Evolutionary conservation across 2,113 vertebrate species (phyloP).

Genomic region (Halichoeres trimaculatus): DNA sequence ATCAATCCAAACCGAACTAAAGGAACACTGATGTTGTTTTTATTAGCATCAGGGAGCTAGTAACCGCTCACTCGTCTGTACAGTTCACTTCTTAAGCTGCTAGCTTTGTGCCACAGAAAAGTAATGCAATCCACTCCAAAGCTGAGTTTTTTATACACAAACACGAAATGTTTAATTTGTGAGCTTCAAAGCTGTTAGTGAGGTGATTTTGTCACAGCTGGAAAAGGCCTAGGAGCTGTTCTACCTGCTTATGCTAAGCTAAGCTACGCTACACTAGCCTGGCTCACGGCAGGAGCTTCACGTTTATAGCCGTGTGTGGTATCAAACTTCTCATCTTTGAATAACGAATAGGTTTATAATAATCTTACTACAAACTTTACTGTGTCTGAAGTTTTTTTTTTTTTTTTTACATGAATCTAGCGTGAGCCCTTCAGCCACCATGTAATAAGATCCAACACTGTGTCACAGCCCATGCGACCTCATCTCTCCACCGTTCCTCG

Average conservation of each 20-base stretch:
- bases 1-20: neutral
- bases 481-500: constrained; percentile 2
- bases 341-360: neutral
- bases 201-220: neutral
- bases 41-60: neutral
- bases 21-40: neutral
- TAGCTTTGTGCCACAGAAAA: neutral
- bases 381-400: constrained; percentile 1
- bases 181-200: neutral
- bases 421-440: neutral
- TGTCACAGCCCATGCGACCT: constrained; percentile 28
- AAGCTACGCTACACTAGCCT: neutral
- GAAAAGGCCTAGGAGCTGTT: neutral
- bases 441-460: constrained; percentile 19
- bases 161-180: neutral
- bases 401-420: neutral
- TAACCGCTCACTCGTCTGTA: neutral
- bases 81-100: too few relatives aligned
- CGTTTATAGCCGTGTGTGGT: neutral
- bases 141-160: neutral
- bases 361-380: neutral
- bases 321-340: neutral
- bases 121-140: neutral
- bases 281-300: neutral
- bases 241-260: neutral